A percentile compares a stretch with the other conserved stretches of the same genome.
These are phyloP conservation scores for Brachirus orientalis DNA, from an alignment of 2,113 vertebrate species.

Conservation along the genomic window DNA sequence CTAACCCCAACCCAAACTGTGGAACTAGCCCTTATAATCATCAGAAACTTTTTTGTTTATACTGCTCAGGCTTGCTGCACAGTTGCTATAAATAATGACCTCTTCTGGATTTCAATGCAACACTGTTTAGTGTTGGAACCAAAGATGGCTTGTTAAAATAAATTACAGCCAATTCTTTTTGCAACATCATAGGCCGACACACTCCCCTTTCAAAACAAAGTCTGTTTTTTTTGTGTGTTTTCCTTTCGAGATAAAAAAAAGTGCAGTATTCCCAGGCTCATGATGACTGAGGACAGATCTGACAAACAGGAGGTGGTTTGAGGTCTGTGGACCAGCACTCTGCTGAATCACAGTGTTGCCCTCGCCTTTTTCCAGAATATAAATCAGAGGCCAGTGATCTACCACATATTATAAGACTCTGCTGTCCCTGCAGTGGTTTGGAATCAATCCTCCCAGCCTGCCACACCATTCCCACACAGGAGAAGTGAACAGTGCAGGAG, in stretches of 20 bases:
- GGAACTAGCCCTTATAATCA: neutral
- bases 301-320: slow-evolving; percentile 71
- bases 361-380: slow-evolving; percentile 23
- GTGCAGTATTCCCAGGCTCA: slow-evolving; percentile 21
- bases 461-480: neutral
- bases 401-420: neutral
- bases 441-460: slow-evolving; percentile 16
- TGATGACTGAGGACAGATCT: slow-evolving; percentile 27
- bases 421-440: slow-evolving; percentile 3
- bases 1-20: neutral
- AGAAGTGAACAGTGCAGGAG: slow-evolving; percentile 7
- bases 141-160: neutral
- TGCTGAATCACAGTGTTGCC: slow-evolving; percentile 65
- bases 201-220: neutral
- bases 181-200: slow-evolving; percentile 2
- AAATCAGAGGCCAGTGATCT: slow-evolving; percentile 10
- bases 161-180: slow-evolving; percentile 15
- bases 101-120: too few species aligned
- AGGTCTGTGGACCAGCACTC: slow-evolving; percentile 44
- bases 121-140: too few species aligned
- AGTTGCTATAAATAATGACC: too few species aligned
- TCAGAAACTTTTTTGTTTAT: too few species aligned
- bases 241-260: slow-evolving; percentile 23
- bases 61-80: too few species aligned
- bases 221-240: slow-evolving; percentile 6